Percentiles rank a stretch among this genome's conserved stretches.
Evolutionary conservation across 2,113 vertebrate species (phyloP).

Genomic region (Pholis gunnellus): DNA sequence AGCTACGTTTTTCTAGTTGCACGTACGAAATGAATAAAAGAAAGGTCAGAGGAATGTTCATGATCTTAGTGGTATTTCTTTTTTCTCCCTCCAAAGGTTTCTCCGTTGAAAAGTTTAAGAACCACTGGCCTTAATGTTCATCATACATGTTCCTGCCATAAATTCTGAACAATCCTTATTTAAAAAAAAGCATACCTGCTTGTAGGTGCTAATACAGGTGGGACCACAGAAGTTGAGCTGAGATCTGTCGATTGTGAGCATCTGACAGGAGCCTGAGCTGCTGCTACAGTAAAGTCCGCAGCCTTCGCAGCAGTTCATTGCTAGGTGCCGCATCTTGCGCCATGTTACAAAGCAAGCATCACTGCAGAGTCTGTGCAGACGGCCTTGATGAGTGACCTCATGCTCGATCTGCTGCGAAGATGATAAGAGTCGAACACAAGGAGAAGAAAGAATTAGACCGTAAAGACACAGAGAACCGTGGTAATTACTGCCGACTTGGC

Average conservation of each 20-base stretch:
- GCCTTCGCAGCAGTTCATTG: slow-evolving; percentile 98
- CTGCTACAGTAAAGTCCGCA: slow-evolving; percentile 95
- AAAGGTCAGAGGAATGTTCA: too few relatives aligned
- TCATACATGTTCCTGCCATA: background rate
- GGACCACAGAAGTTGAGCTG: slow-evolving; percentile 95
- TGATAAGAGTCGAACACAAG: background rate
- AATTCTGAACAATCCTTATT: background rate
- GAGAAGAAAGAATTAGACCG: background rate
- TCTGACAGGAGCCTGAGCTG: slow-evolving; percentile 89
- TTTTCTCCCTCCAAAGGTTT: too few relatives aligned
- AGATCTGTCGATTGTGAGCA: slow-evolving; percentile 90
- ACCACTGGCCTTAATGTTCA: background rate
- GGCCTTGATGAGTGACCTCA: slow-evolving; percentile 95
- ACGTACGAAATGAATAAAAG: too few relatives aligned
- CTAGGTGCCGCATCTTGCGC: slow-evolving; percentile 93
- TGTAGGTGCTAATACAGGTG: slow-evolving; percentile 89
- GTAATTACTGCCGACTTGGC: background rate
- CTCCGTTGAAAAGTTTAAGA: too few relatives aligned
- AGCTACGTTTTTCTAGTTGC: too few relatives aligned
- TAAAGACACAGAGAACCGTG: background rate
- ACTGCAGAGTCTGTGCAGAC: slow-evolving; percentile 94
- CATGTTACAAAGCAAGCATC: slow-evolving; percentile 94
- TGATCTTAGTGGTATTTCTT: too few relatives aligned
- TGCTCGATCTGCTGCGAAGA: slow-evolving; percentile 88
- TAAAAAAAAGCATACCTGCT: slow-evolving; percentile 85